Conservation (phyloP, 1,140 invertebrate species). For the Drosophila melanica region DNA sequence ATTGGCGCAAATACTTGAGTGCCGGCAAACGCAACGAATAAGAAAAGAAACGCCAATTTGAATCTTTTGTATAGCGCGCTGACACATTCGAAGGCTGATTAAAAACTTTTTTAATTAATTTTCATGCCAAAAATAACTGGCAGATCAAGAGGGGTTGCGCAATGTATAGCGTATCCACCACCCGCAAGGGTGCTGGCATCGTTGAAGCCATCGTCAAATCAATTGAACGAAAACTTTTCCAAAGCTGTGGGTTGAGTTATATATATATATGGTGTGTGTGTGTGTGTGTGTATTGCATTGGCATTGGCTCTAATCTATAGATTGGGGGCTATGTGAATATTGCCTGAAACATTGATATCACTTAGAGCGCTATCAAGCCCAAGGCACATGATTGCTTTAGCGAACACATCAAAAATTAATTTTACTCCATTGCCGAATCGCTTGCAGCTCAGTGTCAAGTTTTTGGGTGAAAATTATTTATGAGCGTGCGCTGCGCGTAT, state of each 20-base stretch:
- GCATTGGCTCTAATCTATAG: slow-evolving; percentile 10
- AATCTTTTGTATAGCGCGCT: slow-evolving; percentile 26
- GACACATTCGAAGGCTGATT: slow-evolving; percentile 73
- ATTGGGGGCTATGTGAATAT: slow-evolving; percentile 2
- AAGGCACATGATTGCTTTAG: slow-evolving; percentile 17
- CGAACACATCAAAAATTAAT: slow-evolving; percentile 71
- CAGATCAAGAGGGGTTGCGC: slow-evolving; percentile 7
- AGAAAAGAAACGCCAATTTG: slow-evolving; percentile 3
- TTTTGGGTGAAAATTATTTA: slow-evolving; percentile 74
- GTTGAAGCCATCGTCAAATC: slow-evolving; percentile 34
- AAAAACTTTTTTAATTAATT: slow-evolving; percentile 83
- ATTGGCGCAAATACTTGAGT: not conserved
- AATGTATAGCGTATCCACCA: slow-evolving; percentile 10
- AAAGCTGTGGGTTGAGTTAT: not conserved
- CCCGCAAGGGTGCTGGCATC: slow-evolving; percentile 1
- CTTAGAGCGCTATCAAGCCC: slow-evolving; percentile 6
- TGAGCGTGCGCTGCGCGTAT: slow-evolving; percentile 48
- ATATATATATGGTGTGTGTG: not conserved
- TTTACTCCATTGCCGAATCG: slow-evolving; percentile 55
- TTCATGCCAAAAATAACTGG: slow-evolving; percentile 49
- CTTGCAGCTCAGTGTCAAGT: slow-evolving; percentile 41
- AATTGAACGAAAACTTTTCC: slow-evolving; percentile 53
- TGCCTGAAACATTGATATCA: slow-evolving; percentile 25
- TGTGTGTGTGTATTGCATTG: not conserved
- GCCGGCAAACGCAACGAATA: not conserved